phyloP scores from a whole-genome alignment of 1,140 invertebrate species.

The Maniola jurtina region DNA sequence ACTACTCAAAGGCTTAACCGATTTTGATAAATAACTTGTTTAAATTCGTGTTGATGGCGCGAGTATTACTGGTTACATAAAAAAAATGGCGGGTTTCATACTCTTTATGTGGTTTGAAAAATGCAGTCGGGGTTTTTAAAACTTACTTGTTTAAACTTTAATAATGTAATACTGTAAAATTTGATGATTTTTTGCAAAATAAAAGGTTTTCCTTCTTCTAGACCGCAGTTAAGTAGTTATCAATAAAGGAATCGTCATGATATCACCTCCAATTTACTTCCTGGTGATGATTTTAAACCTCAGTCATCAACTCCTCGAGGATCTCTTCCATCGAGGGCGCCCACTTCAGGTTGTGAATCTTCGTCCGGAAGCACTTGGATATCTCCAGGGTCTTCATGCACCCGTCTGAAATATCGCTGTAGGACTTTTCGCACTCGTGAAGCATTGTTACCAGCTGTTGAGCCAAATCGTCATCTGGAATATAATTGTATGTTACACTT shows the following conservation, averaged over 20 bases:
- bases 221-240: too few relatives aligned
- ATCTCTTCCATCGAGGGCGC: conserved; percentile 51
- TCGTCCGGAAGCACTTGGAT: conserved; percentile 57
- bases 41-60: too few relatives aligned
- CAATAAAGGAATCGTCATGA: background rate
- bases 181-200: too few relatives aligned
- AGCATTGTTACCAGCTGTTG: conserved; percentile 53
- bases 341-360: conserved; percentile 63
- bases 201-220: too few relatives aligned
- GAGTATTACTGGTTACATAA: too few relatives aligned
- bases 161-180: too few relatives aligned
- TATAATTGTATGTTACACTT: background rate
- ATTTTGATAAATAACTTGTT: too few relatives aligned
- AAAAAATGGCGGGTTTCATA: too few relatives aligned
- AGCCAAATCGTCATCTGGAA: conserved; percentile 51
- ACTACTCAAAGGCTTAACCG: too few relatives aligned
- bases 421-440: conserved; percentile 48
- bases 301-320: conserved; percentile 5
- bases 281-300: background rate
- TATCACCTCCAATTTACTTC: background rate
- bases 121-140: too few relatives aligned
- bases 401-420: conserved; percentile 33
- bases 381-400: conserved; percentile 48
- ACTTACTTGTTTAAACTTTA: too few relatives aligned
- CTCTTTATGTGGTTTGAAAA: too few relatives aligned